Percentiles rank a stretch among this genome's conserved stretches.
Conservation (phyloP, 2,113 vertebrate genomes). For the Phylloscopus whistleri region DNA sequence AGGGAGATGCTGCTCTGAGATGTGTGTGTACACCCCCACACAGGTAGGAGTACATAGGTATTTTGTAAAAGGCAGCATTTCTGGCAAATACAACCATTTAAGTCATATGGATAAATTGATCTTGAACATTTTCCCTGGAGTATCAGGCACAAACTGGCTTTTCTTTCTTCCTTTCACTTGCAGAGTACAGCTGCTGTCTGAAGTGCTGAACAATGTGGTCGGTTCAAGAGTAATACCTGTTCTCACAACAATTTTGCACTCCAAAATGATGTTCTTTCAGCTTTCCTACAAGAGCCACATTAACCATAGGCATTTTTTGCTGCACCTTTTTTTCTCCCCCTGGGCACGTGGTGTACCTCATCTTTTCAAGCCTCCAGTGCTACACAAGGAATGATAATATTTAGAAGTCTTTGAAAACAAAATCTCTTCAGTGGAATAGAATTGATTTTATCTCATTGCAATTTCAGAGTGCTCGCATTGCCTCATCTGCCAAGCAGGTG, state of each 20-base stretch:
- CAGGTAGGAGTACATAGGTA: neutral
- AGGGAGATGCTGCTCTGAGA: neutral
- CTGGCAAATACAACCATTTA: neutral
- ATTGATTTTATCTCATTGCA: neutral
- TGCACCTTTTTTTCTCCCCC: neutral
- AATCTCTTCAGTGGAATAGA: neutral
- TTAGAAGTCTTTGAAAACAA: neutral
- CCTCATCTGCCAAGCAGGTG: neutral
- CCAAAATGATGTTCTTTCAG: neutral
- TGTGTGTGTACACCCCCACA: neutral
- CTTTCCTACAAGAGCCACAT: neutral
- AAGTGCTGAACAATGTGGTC: neutral
- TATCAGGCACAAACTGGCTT: neutral
- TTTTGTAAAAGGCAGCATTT: neutral
- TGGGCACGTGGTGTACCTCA: neutral
- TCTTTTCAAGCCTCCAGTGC: neutral
- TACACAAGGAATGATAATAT: neutral
- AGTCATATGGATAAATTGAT: neutral
- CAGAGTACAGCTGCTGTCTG: neutral
- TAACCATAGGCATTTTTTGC: neutral
- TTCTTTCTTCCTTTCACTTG: neutral
- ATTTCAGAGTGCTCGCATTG: neutral
- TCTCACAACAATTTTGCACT: constrained; percentile 2
- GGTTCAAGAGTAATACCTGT: neutral
- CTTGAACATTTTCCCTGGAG: neutral